A percentile compares a stretch with the other conserved stretches of the same genome.
Evolutionary conservation across 2,888 invertebrate species (phyloP).

Genomic region (Tineola bisselliella): DNA sequence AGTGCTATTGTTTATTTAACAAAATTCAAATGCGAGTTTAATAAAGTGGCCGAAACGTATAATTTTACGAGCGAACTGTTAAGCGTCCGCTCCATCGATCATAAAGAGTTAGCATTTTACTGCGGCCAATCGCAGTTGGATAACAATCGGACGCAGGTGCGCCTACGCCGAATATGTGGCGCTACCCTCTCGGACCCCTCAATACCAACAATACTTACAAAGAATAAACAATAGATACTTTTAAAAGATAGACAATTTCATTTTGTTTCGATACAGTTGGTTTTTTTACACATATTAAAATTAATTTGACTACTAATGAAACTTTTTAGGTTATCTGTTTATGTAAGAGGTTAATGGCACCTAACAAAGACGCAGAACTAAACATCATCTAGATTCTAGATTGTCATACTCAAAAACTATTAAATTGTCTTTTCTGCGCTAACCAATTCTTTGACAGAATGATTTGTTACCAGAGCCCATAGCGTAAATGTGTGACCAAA

Average conservation of each 20-base stretch:
- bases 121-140: constrained; percentile 24
- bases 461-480: constrained; percentile 8
- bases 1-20: constrained; percentile 17
- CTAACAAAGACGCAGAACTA: too few species aligned
- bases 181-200: constrained; percentile 22
- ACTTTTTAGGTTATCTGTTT: too few species aligned
- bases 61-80: constrained; percentile 22
- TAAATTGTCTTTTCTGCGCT: too few species aligned
- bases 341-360: too few species aligned
- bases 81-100: constrained; percentile 29
- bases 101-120: constrained; percentile 27
- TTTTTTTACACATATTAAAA: too few species aligned
- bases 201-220: constrained; percentile 12
- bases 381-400: too few species aligned
- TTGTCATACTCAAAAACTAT: too few species aligned
- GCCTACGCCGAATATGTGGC: constrained; percentile 19
- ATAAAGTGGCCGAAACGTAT: constrained; percentile 20
- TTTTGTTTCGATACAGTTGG: too few species aligned
- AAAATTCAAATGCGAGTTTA: constrained; percentile 18
- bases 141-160: constrained; percentile 36
- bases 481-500: constrained; percentile 19
- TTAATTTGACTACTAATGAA: too few species aligned
- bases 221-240: neutral
- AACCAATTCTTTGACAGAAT: neutral
- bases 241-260: neutral